Base-by-base conservation (phyloP, 2,888 invertebrate genomes). In the Himalopsyche tibetana region DNA sequence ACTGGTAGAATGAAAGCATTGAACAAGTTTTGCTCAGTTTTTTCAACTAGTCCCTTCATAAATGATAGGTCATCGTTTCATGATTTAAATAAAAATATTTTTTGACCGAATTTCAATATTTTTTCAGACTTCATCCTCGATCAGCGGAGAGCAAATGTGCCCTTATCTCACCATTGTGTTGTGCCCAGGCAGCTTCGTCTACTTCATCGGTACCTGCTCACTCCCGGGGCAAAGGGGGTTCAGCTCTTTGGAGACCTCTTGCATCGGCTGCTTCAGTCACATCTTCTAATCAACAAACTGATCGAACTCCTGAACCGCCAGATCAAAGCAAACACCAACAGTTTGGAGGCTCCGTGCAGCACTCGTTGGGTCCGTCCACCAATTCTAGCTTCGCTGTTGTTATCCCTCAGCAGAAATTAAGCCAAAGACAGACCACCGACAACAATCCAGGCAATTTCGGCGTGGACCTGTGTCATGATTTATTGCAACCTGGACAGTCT, bases 111-210 rank as follows among this genome's bases (percentile, higher is more conserved):
- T 51, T 15, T 4, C 15, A 0, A 51, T 15, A 15, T 82, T 9
- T 12, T 86, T 86, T 45, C 89, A 93, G 98, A 85, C 92, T 98
- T 80, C 98, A 98, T 91, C 98, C 98, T 0, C 96, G 98, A 36
- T 97, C 97, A 82, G 97, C 97, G 0, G 98, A 98, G 90, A 95
- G 94, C 17, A 98, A 98, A 90, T 95, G 95, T 90, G 95, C 96
- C 0, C 93, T 95, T 40, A 97, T 98, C 89, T 97, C 97, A 0
- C 98, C 98, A 0, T 92, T 98, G 8, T 97, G 94, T 91, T 96
- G 93, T 93, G 93, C 93, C 38, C 93, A 93, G 51, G 93, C 93
- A 0, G 91, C 86, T 81, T 91, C 89, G 88, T 91, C 91, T 3
- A 85, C 85, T 17, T 91, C 89, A 88, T 90, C 91, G 15, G 82